Percentiles rank a stretch among this genome's conserved stretches.
These are phyloP conservation scores for Phytoseiulus persimilis DNA, from an alignment of 2,888 invertebrate species.

Conservation along the genomic window DNA sequence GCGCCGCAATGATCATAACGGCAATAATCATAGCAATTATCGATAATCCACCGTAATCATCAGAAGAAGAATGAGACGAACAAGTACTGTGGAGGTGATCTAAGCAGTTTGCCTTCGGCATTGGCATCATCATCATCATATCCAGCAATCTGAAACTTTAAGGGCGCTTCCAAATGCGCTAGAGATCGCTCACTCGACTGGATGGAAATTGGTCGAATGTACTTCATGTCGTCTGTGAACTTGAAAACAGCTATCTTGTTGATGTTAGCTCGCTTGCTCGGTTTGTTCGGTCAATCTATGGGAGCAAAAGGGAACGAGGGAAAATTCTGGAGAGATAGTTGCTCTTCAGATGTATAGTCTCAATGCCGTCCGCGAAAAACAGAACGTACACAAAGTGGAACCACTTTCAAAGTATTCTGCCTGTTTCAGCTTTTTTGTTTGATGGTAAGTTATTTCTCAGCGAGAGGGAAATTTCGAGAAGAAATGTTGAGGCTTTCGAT, in stretches of 20 bases:
- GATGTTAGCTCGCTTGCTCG: not conserved
- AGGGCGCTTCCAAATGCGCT: not conserved
- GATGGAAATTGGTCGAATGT: not conserved
- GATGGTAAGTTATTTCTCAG: not conserved
- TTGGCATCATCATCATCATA: conserved; percentile 16
- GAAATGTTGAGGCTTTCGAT: not conserved
- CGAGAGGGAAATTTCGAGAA: not conserved
- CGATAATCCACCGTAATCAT: conserved; percentile 12
- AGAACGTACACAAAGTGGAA: not conserved
- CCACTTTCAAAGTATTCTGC: not conserved
- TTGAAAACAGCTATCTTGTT: not conserved
- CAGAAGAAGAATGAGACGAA: conserved; percentile 14
- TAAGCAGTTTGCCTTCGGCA: conserved; percentile 16
- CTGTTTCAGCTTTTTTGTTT: not conserved
- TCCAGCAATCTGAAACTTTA: not conserved
- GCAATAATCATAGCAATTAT: conserved; percentile 12
- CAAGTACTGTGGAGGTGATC: not conserved
- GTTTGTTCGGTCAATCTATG: not conserved
- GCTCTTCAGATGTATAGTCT: not conserved
- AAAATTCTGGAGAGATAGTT: not conserved
- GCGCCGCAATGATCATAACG: conserved; percentile 20
- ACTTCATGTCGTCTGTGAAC: not conserved
- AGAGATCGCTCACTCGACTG: not conserved
- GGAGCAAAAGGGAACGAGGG: not conserved
- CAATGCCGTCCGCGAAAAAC: not conserved